phyloP scores from a whole-genome alignment of 1,140 invertebrate genomes.

The Sesamia nonagrioides region DNA sequence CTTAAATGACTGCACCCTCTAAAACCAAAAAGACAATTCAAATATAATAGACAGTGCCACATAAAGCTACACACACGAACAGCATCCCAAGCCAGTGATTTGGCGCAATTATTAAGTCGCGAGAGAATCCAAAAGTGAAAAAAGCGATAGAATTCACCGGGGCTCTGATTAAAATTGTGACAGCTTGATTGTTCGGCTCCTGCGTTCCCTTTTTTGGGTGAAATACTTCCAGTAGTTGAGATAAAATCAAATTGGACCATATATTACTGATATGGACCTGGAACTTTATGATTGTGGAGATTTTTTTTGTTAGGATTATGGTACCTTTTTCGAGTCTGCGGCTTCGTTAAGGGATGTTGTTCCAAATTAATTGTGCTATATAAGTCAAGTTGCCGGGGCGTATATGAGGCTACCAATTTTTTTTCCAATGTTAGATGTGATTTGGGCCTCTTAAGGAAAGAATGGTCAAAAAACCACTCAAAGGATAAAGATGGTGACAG shows the following conservation, averaged over 20 bases:
- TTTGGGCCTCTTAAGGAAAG: too few species aligned
- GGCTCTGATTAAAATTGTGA: constrained; percentile 85
- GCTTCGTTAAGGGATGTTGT: constrained; percentile 3
- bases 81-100: constrained; percentile 69
- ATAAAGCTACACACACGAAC: constrained; percentile 19
- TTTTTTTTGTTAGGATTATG: constrained; percentile 27
- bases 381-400: constrained; percentile 1
- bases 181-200: constrained; percentile 76
- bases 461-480: too few species aligned
- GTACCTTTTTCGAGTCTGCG: constrained; percentile 16
- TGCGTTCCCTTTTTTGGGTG: constrained; percentile 42
- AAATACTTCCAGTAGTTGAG: constrained; percentile 53
- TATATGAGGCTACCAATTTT: not conserved
- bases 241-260: constrained; percentile 52
- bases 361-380: constrained; percentile 17
- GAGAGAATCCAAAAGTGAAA: constrained; percentile 76
- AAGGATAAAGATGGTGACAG: too few species aligned
- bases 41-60: constrained; percentile 16
- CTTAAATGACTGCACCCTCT: not conserved
- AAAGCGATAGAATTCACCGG: constrained; percentile 79
- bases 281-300: constrained; percentile 44
- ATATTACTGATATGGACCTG: constrained; percentile 39
- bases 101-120: constrained; percentile 83
- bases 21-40: not conserved
- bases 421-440: not conserved